Percentiles rank a stretch among this genome's conserved stretches.
These are phyloP conservation scores for Cebidichthys violaceus DNA, from an alignment of 2,113 vertebrate genomes.

Conservation along the genomic window DNA sequence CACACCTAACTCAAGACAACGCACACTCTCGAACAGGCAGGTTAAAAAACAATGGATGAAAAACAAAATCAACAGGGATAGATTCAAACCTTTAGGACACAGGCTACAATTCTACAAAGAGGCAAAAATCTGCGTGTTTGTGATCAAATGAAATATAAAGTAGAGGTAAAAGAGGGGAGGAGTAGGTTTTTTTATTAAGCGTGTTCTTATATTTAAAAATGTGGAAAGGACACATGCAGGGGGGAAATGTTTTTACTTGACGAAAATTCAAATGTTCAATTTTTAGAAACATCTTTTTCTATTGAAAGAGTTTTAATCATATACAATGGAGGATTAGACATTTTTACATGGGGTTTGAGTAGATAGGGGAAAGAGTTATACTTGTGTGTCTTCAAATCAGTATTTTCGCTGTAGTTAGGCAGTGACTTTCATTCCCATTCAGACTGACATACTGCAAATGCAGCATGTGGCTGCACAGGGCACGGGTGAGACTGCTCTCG, in stretches of 20 bases:
- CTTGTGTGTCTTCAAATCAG: constrained; percentile 71
- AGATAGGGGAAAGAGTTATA: constrained; percentile 57
- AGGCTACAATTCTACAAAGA: constrained; percentile 32
- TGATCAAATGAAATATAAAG: constrained; percentile 64
- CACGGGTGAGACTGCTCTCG: constrained; percentile 41
- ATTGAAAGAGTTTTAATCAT: constrained; percentile 75
- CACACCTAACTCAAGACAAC: constrained; percentile 62
- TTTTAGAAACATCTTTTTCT: constrained; percentile 81
- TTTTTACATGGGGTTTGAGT: constrained; percentile 72
- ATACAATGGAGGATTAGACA: constrained; percentile 58
- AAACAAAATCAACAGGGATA: constrained; percentile 59
- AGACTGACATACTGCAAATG: constrained; percentile 52
- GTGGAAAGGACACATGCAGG: constrained; percentile 66
- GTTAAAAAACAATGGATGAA: constrained; percentile 41
- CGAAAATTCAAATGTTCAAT: constrained; percentile 72
- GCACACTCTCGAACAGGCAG: constrained; percentile 64
- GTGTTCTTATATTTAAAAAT: constrained; percentile 73
- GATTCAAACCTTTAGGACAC: constrained; percentile 38
- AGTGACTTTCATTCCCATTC: constrained; percentile 64
- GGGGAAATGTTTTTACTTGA: constrained; percentile 80
- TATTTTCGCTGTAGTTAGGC: constrained; percentile 65
- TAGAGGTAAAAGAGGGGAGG: constrained; percentile 55
- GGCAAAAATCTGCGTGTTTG: constrained; percentile 69
- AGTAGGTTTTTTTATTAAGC: constrained; percentile 66
- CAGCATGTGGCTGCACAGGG: constrained; percentile 35